Conservation (phyloP, 2,888 invertebrate genomes). For the Drosophila tanythrix region DNA sequence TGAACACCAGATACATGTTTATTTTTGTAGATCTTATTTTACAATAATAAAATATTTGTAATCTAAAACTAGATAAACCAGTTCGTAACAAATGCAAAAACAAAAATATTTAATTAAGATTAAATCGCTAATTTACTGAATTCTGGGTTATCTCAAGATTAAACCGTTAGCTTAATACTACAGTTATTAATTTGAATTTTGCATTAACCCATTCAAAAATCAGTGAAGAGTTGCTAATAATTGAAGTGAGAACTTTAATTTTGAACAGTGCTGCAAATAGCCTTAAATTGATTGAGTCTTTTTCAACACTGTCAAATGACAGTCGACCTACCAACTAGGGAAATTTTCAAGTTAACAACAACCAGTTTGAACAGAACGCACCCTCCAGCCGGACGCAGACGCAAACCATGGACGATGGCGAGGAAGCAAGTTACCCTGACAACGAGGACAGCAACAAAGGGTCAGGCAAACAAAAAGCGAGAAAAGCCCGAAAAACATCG, state of each 20-base stretch:
- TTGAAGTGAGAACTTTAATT: neutral
- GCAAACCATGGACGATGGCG: constrained; percentile 42
- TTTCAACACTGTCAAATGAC: constrained; percentile 35
- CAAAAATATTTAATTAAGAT: neutral
- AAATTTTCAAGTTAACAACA: constrained; percentile 12
- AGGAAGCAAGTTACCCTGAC: constrained; percentile 49
- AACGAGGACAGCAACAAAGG: constrained; percentile 48
- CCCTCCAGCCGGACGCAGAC: constrained; percentile 35
- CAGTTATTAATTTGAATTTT: neutral
- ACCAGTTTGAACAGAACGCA: constrained; percentile 36
- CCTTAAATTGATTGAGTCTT: neutral
- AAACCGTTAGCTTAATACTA: neutral
- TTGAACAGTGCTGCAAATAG: neutral
- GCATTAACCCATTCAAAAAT: neutral
- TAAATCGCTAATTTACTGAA: neutral
- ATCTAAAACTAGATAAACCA: neutral
- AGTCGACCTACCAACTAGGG: neutral
- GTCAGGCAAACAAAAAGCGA: constrained; percentile 45
- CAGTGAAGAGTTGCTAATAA: neutral
- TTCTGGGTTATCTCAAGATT: neutral
- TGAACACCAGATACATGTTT: neutral
- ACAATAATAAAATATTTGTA: too few relatives aligned
- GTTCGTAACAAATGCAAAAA: neutral
- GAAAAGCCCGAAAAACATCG: constrained; percentile 32
- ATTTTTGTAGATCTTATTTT: too few relatives aligned